phyloP scores from a whole-genome alignment of 1,140 invertebrate species.

The Araneus ventricosus region DNA sequence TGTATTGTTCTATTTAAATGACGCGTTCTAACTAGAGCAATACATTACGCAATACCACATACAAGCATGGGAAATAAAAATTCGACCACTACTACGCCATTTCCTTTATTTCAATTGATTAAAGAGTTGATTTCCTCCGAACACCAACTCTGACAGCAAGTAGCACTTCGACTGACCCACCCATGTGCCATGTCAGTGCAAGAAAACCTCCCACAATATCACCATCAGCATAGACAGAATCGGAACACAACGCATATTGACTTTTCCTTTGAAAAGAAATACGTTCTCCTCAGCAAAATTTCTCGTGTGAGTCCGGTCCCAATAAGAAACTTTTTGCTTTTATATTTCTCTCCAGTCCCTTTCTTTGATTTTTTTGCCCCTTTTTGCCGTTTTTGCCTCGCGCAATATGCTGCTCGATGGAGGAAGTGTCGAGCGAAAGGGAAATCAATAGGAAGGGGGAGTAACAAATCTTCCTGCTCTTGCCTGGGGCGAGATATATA shows the following conservation, averaged over 20 bases:
- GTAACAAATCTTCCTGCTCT: conserved; percentile 7
- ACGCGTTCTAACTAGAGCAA: no score
- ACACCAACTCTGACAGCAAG: no score
- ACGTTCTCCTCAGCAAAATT: background rate
- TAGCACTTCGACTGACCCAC: background rate
- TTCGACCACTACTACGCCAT: no score
- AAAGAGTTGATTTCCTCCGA: no score
- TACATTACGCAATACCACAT: no score
- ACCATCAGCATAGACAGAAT: background rate
- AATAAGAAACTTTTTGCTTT: background rate
- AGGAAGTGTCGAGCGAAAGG: conserved; percentile 9
- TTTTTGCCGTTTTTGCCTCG: background rate
- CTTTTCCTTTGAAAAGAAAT: background rate
- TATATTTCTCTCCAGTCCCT: background rate
- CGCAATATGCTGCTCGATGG: conserved; percentile 21
- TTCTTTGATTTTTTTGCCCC: background rate
- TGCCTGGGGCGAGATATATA: background rate
- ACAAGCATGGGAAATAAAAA: no score
- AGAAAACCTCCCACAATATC: background rate
- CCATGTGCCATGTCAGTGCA: background rate
- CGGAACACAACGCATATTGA: conserved; percentile 1
- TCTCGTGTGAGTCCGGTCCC: background rate
- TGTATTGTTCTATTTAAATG: no score
- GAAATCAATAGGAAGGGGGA: conserved; percentile 19
- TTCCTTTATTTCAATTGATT: no score